Evolutionary conservation across 2,888 invertebrate species (phyloP).

Genomic region (Furcula furcula): DNA sequence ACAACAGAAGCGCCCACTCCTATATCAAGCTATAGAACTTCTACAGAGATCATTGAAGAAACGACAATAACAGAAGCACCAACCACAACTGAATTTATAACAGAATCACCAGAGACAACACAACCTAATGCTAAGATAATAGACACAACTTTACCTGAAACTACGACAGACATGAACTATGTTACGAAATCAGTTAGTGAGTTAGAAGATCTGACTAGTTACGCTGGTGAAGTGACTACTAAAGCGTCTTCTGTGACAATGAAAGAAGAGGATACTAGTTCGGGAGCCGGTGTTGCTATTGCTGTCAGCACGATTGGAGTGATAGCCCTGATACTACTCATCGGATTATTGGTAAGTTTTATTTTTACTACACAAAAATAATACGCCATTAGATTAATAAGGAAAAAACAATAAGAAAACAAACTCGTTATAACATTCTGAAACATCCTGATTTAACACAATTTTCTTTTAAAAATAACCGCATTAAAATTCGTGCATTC

Average conservation of each 20-base stretch:
- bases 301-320: conserved; percentile 91
- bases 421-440: too few species aligned
- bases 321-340: conserved; percentile 88
- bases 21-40: background rate
- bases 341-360: conserved; percentile 86
- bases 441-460: too few species aligned
- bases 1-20: conserved; percentile 12
- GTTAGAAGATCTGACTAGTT: conserved; percentile 52
- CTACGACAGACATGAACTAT: conserved; percentile 37
- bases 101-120: conserved; percentile 28
- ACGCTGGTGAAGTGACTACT: conserved; percentile 56
- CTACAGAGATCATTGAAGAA: conserved; percentile 8
- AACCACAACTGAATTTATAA: conserved; percentile 3
- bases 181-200: conserved; percentile 49
- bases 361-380: too few species aligned
- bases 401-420: too few species aligned
- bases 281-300: conserved; percentile 90
- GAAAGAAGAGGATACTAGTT: conserved; percentile 66
- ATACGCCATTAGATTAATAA: too few species aligned
- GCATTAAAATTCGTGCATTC: too few species aligned
- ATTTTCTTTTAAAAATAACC: too few species aligned
- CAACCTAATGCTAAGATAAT: conserved; percentile 35
- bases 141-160: conserved; percentile 40
- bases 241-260: conserved; percentile 53
- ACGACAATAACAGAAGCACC: conserved; percentile 8